Evolutionary conservation across 2,113 vertebrate species (phyloP).

Genomic region (Podilymbus podiceps): DNA sequence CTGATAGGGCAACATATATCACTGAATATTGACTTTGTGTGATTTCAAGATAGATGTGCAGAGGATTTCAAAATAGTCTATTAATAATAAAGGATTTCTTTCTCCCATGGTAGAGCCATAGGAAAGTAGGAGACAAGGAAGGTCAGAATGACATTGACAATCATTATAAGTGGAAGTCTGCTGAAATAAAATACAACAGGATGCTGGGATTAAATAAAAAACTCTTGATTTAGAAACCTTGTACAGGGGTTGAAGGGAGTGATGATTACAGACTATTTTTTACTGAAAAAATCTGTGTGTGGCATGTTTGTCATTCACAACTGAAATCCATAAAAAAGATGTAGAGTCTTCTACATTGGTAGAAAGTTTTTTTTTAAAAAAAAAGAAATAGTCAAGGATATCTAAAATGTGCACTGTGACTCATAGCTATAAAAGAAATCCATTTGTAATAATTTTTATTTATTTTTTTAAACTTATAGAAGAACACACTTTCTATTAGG

Average conservation of each 20-base stretch:
- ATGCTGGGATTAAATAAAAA: background rate
- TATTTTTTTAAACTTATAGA: background rate
- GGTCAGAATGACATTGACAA: background rate
- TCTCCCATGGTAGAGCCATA: background rate
- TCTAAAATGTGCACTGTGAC: background rate
- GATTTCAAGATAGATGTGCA: background rate
- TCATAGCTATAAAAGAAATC: background rate
- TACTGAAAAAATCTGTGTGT: background rate
- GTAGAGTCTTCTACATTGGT: background rate
- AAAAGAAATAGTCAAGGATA: background rate
- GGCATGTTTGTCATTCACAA: background rate
- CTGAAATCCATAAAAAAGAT: background rate
- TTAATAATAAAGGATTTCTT: constrained; percentile 41
- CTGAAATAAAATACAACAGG: background rate
- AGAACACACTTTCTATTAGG: background rate
- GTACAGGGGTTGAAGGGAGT: background rate
- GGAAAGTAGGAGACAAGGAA: background rate
- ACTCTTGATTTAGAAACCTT: background rate
- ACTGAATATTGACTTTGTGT: constrained; percentile 44
- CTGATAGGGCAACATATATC: background rate
- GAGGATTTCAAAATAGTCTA: background rate
- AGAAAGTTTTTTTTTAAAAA: background rate
- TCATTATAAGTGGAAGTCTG: background rate
- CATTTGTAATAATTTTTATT: background rate
- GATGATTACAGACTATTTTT: background rate